Percentiles rank a stretch among this genome's conserved stretches.
These are phyloP conservation scores for Butastur rufipennis DNA, from an alignment of 2,113 vertebrate genomes.

Conservation along the genomic window DNA sequence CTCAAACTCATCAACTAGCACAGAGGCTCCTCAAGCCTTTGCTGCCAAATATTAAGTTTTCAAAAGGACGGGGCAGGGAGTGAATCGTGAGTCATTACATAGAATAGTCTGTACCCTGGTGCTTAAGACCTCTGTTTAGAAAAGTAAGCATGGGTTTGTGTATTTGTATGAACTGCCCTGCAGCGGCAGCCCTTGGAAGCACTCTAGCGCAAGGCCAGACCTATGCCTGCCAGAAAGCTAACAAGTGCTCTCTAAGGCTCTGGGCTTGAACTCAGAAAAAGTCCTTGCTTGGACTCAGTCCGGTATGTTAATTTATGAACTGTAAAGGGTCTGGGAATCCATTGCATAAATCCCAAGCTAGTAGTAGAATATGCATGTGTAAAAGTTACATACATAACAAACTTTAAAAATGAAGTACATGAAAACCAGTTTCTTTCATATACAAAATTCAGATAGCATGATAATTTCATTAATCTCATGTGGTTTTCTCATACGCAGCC, in stretches of 20 bases:
- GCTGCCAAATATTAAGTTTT: background rate
- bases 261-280: background rate
- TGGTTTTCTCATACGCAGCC: background rate
- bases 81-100: background rate
- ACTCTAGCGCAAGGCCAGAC: background rate
- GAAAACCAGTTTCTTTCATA: background rate
- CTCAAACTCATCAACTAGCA: fast-evolving
- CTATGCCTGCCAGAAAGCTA: background rate
- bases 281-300: background rate
- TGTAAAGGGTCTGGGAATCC: background rate
- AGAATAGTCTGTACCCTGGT: background rate
- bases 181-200: background rate
- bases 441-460: background rate
- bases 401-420: background rate
- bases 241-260: background rate
- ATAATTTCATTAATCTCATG: background rate
- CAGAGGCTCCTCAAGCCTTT: background rate
- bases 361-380: background rate
- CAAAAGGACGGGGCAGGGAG: background rate
- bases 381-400: background rate
- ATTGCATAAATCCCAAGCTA: background rate
- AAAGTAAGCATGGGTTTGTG: background rate
- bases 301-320: constrained; percentile 1
- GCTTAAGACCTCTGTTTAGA: background rate
- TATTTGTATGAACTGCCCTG: background rate